phyloP scores from a whole-genome alignment of 2,888 invertebrate genomes.

The Hypomecis atomaria region DNA sequence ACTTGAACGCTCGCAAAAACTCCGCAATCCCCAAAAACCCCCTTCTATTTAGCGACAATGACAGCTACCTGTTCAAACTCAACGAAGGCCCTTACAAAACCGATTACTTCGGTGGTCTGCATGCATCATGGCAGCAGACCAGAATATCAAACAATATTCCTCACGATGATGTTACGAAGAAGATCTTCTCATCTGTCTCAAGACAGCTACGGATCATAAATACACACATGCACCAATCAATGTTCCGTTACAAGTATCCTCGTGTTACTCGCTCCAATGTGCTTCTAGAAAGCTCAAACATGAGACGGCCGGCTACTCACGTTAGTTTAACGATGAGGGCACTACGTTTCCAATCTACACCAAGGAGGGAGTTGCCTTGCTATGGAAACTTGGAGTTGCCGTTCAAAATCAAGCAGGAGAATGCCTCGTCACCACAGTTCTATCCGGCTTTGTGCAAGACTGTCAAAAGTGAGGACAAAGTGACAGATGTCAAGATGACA shows the following conservation, averaged over 20 bases:
- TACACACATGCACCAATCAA: constrained; percentile 68
- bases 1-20: constrained; percentile 61
- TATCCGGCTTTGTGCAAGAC: constrained; percentile 61
- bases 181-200: constrained; percentile 74
- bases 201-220: constrained; percentile 76
- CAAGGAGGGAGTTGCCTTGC: constrained; percentile 74
- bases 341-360: constrained; percentile 72
- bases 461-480: constrained; percentile 60
- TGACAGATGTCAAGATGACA: constrained; percentile 37
- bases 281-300: constrained; percentile 65
- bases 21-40: constrained; percentile 59
- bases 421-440: constrained; percentile 56
- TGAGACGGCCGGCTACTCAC: constrained; percentile 65
- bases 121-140: constrained; percentile 69
- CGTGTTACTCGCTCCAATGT: constrained; percentile 76
- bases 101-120: constrained; percentile 69
- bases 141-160: constrained; percentile 61
- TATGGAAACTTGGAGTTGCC: constrained; percentile 80
- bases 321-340: constrained; percentile 69
- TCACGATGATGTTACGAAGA: constrained; percentile 68
- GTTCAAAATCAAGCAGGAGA: constrained; percentile 74
- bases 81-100: constrained; percentile 50
- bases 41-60: constrained; percentile 55
- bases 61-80: constrained; percentile 50
- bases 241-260: constrained; percentile 78